Evolutionary conservation across 1,140 invertebrate genomes (phyloP).

Genomic region (Drosophila navojoa): DNA sequence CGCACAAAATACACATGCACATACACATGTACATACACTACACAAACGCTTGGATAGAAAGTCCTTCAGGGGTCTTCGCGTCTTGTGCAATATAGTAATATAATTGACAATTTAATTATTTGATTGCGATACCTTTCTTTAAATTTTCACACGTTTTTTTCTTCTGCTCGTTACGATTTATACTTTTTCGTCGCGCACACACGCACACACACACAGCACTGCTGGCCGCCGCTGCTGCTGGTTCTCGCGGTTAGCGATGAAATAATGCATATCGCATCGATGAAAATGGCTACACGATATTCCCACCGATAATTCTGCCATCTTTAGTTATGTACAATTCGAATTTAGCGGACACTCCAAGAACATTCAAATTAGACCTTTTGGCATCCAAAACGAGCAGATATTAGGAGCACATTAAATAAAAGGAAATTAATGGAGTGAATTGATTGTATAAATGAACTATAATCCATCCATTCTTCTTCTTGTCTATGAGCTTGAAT

Average conservation of each 20-base stretch:
- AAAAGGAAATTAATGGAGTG: too few species aligned
- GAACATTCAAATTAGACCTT: not conserved
- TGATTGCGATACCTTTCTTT: constrained; percentile 65
- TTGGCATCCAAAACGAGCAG: too few species aligned
- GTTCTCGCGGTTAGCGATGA: constrained; percentile 47
- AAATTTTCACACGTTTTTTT: constrained; percentile 80
- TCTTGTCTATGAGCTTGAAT: too few species aligned
- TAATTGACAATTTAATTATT: constrained; percentile 26
- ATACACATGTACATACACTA: constrained; percentile 1
- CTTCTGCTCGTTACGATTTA: constrained; percentile 78
- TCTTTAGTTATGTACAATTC: constrained; percentile 7
- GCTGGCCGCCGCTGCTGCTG: constrained; percentile 43
- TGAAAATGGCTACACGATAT: constrained; percentile 35
- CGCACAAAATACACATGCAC: constrained; percentile 35
- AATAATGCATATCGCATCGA: constrained; percentile 21
- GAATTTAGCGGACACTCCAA: not conserved
- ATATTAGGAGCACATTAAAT: too few species aligned
- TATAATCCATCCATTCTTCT: too few species aligned
- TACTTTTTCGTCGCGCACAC: constrained; percentile 76
- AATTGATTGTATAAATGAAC: too few species aligned
- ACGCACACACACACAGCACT: constrained; percentile 69
- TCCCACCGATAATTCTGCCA: constrained; percentile 12
- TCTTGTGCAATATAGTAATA: constrained; percentile 3
- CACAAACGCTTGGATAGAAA: constrained; percentile 37
- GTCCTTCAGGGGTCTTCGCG: constrained; percentile 60